A percentile compares a stretch with the other conserved stretches of the same genome.
Evolutionary conservation across 2,888 invertebrate species (phyloP).

Genomic region (Colostygia pectinataria): DNA sequence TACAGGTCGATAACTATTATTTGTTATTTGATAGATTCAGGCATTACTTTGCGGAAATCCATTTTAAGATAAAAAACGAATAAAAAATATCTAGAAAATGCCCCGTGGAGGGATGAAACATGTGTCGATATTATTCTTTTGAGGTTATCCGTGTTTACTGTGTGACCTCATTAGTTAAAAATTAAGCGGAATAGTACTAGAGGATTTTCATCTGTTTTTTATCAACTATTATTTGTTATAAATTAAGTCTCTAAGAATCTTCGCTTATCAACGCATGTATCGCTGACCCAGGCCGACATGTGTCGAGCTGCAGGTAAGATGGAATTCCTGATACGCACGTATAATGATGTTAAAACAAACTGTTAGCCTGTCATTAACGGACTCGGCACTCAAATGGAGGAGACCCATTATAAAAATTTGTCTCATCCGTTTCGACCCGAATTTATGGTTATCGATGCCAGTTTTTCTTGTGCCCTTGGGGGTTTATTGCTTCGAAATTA

Average conservation of each 20-base stretch:
- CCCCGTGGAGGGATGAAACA: too few species aligned
- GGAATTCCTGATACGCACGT: conserved; percentile 79
- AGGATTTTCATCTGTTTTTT: too few species aligned
- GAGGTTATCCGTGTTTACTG: too few species aligned
- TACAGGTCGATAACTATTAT: too few species aligned
- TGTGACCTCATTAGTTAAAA: too few species aligned
- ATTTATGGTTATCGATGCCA: conserved; percentile 81
- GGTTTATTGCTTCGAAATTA: conserved; percentile 78
- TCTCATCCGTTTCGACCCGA: conserved; percentile 80
- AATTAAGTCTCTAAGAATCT: conserved; percentile 41
- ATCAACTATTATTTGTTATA: conserved; percentile 33
- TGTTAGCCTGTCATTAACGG: conserved; percentile 81
- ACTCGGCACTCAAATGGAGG: conserved; percentile 75
- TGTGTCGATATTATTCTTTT: too few species aligned
- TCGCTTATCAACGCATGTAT: conserved; percentile 51
- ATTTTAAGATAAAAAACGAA: too few species aligned
- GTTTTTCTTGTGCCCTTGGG: conserved; percentile 73
- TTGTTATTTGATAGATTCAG: too few species aligned
- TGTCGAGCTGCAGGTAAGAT: conserved; percentile 65
- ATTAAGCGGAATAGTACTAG: too few species aligned
- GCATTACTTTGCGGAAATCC: too few species aligned
- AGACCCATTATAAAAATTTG: conserved; percentile 82
- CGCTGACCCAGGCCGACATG: conserved; percentile 53
- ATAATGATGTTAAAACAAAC: conserved; percentile 83
- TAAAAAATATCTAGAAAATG: too few species aligned